Evolutionary conservation across 1,140 invertebrate species (phyloP).

Genomic region (Heliconius himera): DNA sequence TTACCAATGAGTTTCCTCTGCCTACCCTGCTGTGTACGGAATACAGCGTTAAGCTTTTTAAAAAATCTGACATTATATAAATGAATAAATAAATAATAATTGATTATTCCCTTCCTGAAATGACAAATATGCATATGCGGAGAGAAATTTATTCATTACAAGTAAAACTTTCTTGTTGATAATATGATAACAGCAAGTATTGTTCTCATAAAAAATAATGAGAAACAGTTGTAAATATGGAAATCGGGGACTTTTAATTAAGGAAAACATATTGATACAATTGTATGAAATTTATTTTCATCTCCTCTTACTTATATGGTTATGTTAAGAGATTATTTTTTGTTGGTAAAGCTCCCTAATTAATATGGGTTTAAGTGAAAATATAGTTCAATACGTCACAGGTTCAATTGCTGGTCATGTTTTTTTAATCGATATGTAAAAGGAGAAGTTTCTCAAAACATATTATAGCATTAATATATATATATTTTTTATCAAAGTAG

Average conservation of each 20-base stretch:
- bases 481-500: no score
- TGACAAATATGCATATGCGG: neutral
- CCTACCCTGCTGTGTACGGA: neutral
- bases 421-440: neutral
- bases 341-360: neutral
- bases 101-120: neutral
- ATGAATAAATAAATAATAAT: no score
- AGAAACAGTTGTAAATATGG: slow-evolving; percentile 15
- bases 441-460: no score
- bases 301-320: neutral
- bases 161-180: slow-evolving; percentile 16
- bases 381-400: neutral
- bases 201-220: slow-evolving; percentile 27
- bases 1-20: neutral
- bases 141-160: slow-evolving; percentile 11
- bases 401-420: neutral
- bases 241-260: slow-evolving; percentile 22
- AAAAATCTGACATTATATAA: no score
- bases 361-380: neutral
- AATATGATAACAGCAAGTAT: slow-evolving; percentile 20
- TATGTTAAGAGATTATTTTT: neutral
- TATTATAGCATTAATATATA: no score
- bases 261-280: slow-evolving; percentile 11
- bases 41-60: neutral
- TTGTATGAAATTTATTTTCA: neutral